Evolutionary conservation across 2,797 vertebrate genomes (phyloP).

Genomic region (Pipistrellus pygmaeus): DNA sequence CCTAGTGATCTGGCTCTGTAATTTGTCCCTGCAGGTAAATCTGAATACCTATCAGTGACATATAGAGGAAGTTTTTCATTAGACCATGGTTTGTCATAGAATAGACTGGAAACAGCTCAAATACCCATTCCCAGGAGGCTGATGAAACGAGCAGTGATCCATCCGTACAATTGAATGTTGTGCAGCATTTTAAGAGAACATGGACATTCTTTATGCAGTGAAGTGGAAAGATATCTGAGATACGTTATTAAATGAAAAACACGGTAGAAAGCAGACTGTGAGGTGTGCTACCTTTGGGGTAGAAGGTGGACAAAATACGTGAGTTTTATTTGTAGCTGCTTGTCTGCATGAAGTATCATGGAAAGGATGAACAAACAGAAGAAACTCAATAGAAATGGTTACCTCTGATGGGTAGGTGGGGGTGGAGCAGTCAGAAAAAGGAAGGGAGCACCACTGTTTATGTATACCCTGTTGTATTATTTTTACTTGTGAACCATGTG

Average conservation of each 20-base stretch:
- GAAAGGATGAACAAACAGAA: neutral
- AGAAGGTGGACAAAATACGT: neutral
- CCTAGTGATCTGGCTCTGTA: neutral
- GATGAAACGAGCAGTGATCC: conserved; percentile 48
- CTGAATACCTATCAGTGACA: neutral
- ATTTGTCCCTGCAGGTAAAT: conserved; percentile 12
- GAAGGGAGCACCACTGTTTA: neutral
- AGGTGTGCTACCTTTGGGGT: neutral
- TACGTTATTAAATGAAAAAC: neutral
- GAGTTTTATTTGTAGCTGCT: neutral
- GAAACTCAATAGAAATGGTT: neutral
- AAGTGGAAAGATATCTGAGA: conserved; percentile 11
- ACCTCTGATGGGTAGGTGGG: neutral
- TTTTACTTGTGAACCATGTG: conserved; percentile 25
- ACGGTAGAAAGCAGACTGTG: neutral
- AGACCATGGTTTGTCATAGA: conserved; percentile 65
- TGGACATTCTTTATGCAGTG: conserved; percentile 23
- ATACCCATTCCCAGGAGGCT: conserved; percentile 37
- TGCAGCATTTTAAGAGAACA: conserved; percentile 23
- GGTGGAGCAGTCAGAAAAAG: neutral
- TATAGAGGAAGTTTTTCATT: conserved; percentile 23
- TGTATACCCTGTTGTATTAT: neutral
- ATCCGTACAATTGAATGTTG: conserved; percentile 28
- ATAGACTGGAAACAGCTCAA: conserved; percentile 69
- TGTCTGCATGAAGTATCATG: neutral